Conservation (phyloP, 2,797 vertebrate species). For the Psittacula derbiana region DNA sequence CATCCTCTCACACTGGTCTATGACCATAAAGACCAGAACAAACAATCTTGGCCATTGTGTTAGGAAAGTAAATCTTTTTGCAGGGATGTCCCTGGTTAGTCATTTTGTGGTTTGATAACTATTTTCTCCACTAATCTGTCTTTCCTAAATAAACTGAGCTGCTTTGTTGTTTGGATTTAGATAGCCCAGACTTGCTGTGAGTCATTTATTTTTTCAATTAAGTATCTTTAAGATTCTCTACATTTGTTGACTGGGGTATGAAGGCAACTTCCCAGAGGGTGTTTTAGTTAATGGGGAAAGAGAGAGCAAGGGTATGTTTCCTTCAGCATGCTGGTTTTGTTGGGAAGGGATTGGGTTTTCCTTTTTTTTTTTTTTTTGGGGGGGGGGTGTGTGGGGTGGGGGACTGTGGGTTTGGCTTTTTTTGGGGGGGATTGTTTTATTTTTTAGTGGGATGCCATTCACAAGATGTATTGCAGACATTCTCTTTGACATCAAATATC, state of each 20-base stretch:
- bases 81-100: constrained; percentile 27
- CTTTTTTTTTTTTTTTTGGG: too few relatives aligned
- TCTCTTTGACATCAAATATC: neutral
- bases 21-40: neutral
- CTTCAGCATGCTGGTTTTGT: neutral
- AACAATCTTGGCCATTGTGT: neutral
- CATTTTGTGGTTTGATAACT: constrained; percentile 52
- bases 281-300: neutral
- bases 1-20: neutral
- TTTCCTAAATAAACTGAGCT: constrained; percentile 37
- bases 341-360: neutral
- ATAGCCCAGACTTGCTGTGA: constrained; percentile 17
- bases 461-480: neutral
- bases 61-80: constrained; percentile 11
- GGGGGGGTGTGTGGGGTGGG: too few relatives aligned
- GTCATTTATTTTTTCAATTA: constrained; percentile 38
- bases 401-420: neutral
- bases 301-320: neutral
- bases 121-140: constrained; percentile 1
- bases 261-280: neutral
- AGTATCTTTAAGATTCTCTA: constrained; percentile 35
- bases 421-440: neutral
- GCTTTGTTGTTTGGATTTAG: constrained; percentile 52
- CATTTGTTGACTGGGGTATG: constrained; percentile 9
- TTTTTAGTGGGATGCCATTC: neutral